Conservation (phyloP, 2,888 invertebrate genomes). For the Frankliniella intonsa region DNA sequence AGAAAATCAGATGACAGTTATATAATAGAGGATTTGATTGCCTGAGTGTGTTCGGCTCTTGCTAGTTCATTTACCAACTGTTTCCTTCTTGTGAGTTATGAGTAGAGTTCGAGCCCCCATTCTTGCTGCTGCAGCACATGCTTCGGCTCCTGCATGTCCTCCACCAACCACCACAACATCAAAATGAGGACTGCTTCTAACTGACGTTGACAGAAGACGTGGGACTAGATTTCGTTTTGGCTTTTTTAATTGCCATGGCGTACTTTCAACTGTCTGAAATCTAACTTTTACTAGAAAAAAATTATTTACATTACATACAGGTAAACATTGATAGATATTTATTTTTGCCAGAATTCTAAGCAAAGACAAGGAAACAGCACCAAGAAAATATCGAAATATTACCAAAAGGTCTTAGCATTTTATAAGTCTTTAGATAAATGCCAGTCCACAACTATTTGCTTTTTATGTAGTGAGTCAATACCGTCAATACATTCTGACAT, state of each 20-base stretch:
- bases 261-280: background rate
- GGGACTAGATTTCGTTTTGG: background rate
- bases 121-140: conserved; percentile 74
- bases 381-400: background rate
- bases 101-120: conserved; percentile 76
- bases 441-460: too few relatives aligned
- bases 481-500: too few relatives aligned
- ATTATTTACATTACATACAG: background rate
- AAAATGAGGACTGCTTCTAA: conserved; percentile 41
- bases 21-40: conserved; percentile 4
- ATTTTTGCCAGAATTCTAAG: too few relatives aligned
- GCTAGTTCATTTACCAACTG: conserved; percentile 58
- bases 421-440: background rate
- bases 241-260: background rate
- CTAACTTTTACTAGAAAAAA: background rate
- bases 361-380: background rate
- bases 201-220: background rate
- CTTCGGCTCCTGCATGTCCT: conserved; percentile 88
- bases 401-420: background rate
- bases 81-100: conserved; percentile 76
- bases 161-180: conserved; percentile 86
- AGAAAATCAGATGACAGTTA: conserved; percentile 31
- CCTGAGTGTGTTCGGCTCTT: background rate
- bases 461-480: too few relatives aligned
- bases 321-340: background rate